These are phyloP conservation scores for Anaspis maculata DNA, from an alignment of 2,888 invertebrate species.

Conservation along the genomic window DNA sequence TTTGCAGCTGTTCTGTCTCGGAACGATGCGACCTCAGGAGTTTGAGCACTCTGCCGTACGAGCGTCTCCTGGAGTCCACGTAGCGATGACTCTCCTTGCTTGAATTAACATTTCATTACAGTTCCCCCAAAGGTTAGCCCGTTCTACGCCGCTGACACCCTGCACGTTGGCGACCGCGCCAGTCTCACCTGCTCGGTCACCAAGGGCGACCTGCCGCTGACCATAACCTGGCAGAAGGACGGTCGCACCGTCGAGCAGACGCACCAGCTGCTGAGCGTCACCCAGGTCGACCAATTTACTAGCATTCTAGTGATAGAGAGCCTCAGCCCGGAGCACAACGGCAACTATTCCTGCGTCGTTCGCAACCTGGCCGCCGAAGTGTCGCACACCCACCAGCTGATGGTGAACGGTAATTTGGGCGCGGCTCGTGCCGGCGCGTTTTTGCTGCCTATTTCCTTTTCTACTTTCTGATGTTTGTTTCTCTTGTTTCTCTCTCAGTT, in stretches of 20 bases:
- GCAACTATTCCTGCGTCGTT: constrained; percentile 69
- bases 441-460: constrained; percentile 30
- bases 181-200: constrained; percentile 67
- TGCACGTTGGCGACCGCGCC: constrained; percentile 65
- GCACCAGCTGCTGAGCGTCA: constrained; percentile 55
- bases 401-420: constrained; percentile 65
- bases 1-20: no score
- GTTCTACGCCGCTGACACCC: constrained; percentile 58
- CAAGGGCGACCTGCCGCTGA: constrained; percentile 67
- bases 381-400: constrained; percentile 62
- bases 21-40: background rate
- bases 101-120: constrained; percentile 40
- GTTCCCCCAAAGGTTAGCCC: constrained; percentile 74
- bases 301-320: constrained; percentile 70
- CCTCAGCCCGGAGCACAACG: constrained; percentile 66
- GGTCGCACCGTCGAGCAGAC: constrained; percentile 55
- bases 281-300: constrained; percentile 68
- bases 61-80: background rate
- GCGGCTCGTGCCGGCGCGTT: constrained; percentile 40
- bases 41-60: constrained; percentile 1
- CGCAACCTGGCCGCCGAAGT: constrained; percentile 66
- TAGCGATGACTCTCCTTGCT: constrained; percentile 4
- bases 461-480: constrained; percentile 54
- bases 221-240: constrained; percentile 71
- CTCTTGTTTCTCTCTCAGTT: constrained; percentile 56